A percentile compares a stretch with the other conserved stretches of the same genome.
These are phyloP conservation scores for Ganaspis sp. DNA, from an alignment of 1,140 invertebrate species.

Conservation along the genomic window DNA sequence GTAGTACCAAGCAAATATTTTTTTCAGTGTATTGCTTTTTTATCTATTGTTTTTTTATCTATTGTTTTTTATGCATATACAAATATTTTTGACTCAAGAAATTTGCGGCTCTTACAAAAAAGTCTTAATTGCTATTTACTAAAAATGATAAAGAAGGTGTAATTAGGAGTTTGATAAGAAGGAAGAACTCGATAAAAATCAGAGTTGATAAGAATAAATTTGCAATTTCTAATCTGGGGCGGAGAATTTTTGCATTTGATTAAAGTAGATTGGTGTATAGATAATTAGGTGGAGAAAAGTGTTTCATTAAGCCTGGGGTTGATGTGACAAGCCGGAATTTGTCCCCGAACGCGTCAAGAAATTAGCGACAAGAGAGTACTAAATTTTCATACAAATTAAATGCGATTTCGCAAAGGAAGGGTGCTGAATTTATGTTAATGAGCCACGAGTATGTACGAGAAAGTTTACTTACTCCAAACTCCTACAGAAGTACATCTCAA, in stretches of 20 bases:
- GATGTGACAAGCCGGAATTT: slow-evolving; percentile 8
- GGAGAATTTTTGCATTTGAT: slow-evolving; percentile 14
- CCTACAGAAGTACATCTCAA: slow-evolving; percentile 5
- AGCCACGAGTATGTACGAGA: slow-evolving; percentile 23
- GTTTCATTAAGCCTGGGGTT: slow-evolving; percentile 20
- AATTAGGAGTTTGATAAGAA: no score
- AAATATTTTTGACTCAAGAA: no score
- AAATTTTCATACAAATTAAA: slow-evolving; percentile 31
- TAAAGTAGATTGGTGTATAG: not conserved
- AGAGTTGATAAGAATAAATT: slow-evolving; percentile 9
- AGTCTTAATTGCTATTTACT: no score
- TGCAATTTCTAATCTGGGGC: slow-evolving; percentile 13
- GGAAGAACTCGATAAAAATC: not conserved
- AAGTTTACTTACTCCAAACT: slow-evolving; percentile 22
- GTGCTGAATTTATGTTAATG: slow-evolving; percentile 22
- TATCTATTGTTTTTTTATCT: no score
- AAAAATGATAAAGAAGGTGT: no score
- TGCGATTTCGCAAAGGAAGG: slow-evolving; percentile 21
- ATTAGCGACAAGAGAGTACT: slow-evolving; percentile 23
- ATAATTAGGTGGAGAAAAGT: slow-evolving; percentile 20
- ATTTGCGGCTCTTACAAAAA: no score
- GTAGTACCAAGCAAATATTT: no score
- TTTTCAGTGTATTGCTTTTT: no score
- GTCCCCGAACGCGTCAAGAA: slow-evolving; percentile 26
- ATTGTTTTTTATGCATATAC: no score